Evolutionary conservation across 2,888 invertebrate species (phyloP), one percentile per base, ranked within the genome.

Genomic region (Limulus polyphemus): DNA sequence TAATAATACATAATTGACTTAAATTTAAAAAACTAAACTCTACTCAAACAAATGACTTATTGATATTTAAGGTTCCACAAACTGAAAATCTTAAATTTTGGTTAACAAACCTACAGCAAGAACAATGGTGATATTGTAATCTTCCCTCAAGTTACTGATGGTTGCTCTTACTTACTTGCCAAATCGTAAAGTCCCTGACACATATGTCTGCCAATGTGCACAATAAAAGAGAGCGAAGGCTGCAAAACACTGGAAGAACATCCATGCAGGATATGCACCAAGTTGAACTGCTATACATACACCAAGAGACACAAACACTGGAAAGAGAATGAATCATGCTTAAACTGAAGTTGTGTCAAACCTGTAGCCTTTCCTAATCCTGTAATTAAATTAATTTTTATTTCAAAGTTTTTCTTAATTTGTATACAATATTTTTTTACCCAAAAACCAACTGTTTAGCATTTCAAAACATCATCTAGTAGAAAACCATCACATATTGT

Each of bases 131-230:
- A 32, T 32, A 32, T 51, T 13, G 2, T 51, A 51, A 51, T 51
- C 13, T n/a, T n/a, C 14, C 13, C 2, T 13, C 51, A 9, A 14
- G 12, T 48, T 57, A 48, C 46, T 48, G 11, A 49, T 47, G 10
- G 11, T n/a, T 48, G 11, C 7, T 12, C 32, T 9, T 13, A 65
- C 62, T 62, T 63, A 70, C 77, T 83, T 85, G 58, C 93, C 93
- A 79, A 94, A 90, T 71, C 85, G 83, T 70, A 93, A 80, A 47
- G 90, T 91, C 56, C 93, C 82, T 67, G 98, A 95, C 52, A 98
- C 97, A 78, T 99, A 99, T 0, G 98, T 95, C 77, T 98, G 97
- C 99, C 99, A 99, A 78, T 99, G 99, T 17, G 99, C 98, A 78
- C 91, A 91, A 79, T 99, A 99, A 80, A 98, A 99, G 68, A 98